A percentile compares a stretch with the other conserved stretches of the same genome.
These are phyloP conservation scores for Hydrozoanthus gracilis DNA, from an alignment of 92 coral and sea anemone genomes.

Conservation along the genomic window DNA sequence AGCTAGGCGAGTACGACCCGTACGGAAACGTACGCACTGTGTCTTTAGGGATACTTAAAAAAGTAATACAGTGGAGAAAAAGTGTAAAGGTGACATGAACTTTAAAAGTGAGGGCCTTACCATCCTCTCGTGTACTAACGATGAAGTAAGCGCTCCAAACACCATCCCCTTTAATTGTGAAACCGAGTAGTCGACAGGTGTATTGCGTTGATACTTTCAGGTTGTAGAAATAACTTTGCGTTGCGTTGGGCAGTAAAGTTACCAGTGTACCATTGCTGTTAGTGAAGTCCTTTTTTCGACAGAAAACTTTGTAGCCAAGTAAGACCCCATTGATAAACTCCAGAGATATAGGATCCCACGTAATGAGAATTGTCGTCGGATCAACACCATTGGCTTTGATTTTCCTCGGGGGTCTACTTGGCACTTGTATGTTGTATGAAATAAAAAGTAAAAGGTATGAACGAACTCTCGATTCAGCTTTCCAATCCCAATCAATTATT, in stretches of 20 bases:
- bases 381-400: slow-evolving; percentile 54
- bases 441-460: too few relatives aligned
- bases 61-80: background rate
- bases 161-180: slow-evolving; percentile 77
- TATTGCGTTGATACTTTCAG: slow-evolving; percentile 67
- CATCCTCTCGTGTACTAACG: slow-evolving; percentile 69
- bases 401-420: slow-evolving; percentile 68
- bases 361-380: slow-evolving; percentile 65
- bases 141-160: slow-evolving; percentile 43
- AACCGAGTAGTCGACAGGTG: slow-evolving; percentile 68
- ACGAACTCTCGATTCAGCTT: too few relatives aligned
- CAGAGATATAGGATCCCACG: slow-evolving; percentile 78
- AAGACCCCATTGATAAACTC: slow-evolving; percentile 72
- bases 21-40: too few relatives aligned
- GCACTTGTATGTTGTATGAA: slow-evolving; percentile 47
- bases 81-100: background rate
- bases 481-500: too few relatives aligned
- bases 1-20: too few relatives aligned
- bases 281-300: slow-evolving; percentile 36
- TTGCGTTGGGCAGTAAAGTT: slow-evolving; percentile 61
- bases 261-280: slow-evolving; percentile 45
- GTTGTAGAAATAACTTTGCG: slow-evolving; percentile 56
- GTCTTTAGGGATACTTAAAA: background rate
- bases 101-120: slow-evolving; percentile 53
- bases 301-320: slow-evolving; percentile 66